Base-by-base conservation (phyloP, 2,113 vertebrate species). In the Eurypyga helias region DNA sequence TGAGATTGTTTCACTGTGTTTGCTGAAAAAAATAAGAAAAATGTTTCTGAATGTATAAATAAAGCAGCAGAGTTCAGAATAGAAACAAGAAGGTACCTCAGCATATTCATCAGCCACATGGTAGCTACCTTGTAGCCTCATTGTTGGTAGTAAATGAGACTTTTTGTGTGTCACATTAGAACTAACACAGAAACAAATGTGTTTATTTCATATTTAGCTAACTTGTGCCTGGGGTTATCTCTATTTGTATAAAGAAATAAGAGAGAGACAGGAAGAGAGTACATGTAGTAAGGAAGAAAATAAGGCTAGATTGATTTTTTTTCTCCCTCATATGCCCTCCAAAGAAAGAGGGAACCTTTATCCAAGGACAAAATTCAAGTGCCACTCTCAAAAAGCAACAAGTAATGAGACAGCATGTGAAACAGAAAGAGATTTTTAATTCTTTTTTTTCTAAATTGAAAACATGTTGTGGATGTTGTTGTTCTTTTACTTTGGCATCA, bases 81-180 rank as follows among this genome's bases (percentile, higher is more conserved):
- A 98, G 97, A 98, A 98, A 98, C 86, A 96, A 97, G 97, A 97
- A 98, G 96, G 97, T 97, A 97, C 97, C 97, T 97, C 97, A 98
- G 98, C 97, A 97, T 97, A 96, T 93, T 98, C 98, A 96, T 96
- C 96, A 97, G 98, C 98, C 98, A 98, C 97, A 98, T 96, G 98
- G 98, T 98, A 98, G 98, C 98, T 98, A 98, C 97, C 97, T 97
- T 94, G 97, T 87, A 98, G 97, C 98, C 97, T 98, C 98, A 98
- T 94, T 96, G 92, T 96, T 92, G 95, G 96, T 88, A 94, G 87
- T 87, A 96, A 97, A 98, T 98, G 98, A 98, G 98, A 97, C 98
- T 97, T 96, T 97, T 96, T 97, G 96, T 97, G 90, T 96, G 95
- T 97, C 96, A 96, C 92, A 75, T 89, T 92, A 96, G 91, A 83